Percentiles rank a stretch among this genome's conserved stretches.
These are phyloP conservation scores for Drosophila malerkotliana DNA, from an alignment of 1,140 invertebrate genomes.

Conservation along the genomic window DNA sequence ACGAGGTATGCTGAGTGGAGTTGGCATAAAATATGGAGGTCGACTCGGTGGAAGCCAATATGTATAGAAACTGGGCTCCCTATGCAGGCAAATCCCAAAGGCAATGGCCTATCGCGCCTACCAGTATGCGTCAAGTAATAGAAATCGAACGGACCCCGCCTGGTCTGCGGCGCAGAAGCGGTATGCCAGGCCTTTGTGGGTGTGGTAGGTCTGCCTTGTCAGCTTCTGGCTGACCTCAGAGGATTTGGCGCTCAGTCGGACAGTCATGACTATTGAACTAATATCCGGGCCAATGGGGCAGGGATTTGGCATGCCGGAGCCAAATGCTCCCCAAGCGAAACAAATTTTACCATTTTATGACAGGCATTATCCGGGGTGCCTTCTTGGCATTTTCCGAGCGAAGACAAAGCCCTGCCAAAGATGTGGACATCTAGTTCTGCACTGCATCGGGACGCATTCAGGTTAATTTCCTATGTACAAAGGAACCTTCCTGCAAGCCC, in stretches of 20 bases:
- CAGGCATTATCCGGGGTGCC: conserved; percentile 39
- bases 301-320: conserved; percentile 19
- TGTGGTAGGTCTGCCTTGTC: conserved; percentile 32
- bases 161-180: not conserved
- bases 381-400: not conserved
- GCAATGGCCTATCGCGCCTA: conserved; percentile 19
- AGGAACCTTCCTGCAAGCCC: not conserved
- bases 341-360: conserved; percentile 71
- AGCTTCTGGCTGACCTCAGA: conserved; percentile 63
- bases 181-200: not conserved
- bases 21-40: conserved; percentile 33
- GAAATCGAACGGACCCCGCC: conserved; percentile 45
- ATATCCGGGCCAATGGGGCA: conserved; percentile 44
- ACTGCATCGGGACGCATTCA: conserved; percentile 26
- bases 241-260: conserved; percentile 55
- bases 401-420: conserved; percentile 11
- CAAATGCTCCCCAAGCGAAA: conserved; percentile 68
- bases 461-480: conserved; percentile 37
- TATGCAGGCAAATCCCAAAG: conserved; percentile 43
- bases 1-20: not conserved
- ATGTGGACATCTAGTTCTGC: conserved; percentile 7
- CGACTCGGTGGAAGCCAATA: conserved; percentile 56
- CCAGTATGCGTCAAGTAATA: conserved; percentile 47
- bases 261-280: conserved; percentile 68
- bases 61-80: conserved; percentile 53